Base-by-base conservation (phyloP, 2,888 invertebrate genomes). In the Leptopterna dolabrata region DNA sequence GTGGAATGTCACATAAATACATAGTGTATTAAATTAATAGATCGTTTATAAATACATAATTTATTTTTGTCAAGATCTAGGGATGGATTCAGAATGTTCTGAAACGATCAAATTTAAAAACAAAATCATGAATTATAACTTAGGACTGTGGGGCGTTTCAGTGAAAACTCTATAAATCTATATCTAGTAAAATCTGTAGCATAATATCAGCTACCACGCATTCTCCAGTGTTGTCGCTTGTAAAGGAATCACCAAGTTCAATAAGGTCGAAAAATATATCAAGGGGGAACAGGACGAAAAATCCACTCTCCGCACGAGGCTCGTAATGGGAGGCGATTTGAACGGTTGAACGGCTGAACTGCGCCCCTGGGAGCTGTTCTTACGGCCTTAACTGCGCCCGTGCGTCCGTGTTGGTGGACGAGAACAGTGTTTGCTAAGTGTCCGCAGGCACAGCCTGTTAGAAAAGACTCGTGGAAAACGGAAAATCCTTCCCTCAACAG, bases 301-400 rank as follows among this genome's bases (percentile, higher is more conserved):
- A n/a, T 36, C 27, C 55, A 19, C 24, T 51, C 29, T 51, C 43
- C 81, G 81, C 81, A 81, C 81, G 55, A 81, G 81, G 63, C 70
- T 83, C 36, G 83, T 83, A 83, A 83, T 83, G 83, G 83, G 83
- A 83, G 83, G 47, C 83, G 83, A 83, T 83, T 83, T 83, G 83
- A 70, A 70, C 83, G 83, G 83, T 41, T 83, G 83, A 83, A 83
- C 83, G 70, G 83, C 19, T 14, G 16, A 70, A 83, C 3, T 11
- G 83, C 63, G 29, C 83, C 71, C 83, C 11, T 41, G 83, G 83
- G 83, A 83, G 71, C 83, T 63, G 45, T 83, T 83, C 83, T 83
- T 63, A 70, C 47, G 16, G 83, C 83, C 70, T 71, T 83, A 63
- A 70, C 83, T 43, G 71, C 24, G 36, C 9, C 1, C 19, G 81